A percentile compares a stretch with the other conserved stretches of the same genome.
Conservation (phyloP, 2,113 vertebrate genomes). For the Dromas ardeola region DNA sequence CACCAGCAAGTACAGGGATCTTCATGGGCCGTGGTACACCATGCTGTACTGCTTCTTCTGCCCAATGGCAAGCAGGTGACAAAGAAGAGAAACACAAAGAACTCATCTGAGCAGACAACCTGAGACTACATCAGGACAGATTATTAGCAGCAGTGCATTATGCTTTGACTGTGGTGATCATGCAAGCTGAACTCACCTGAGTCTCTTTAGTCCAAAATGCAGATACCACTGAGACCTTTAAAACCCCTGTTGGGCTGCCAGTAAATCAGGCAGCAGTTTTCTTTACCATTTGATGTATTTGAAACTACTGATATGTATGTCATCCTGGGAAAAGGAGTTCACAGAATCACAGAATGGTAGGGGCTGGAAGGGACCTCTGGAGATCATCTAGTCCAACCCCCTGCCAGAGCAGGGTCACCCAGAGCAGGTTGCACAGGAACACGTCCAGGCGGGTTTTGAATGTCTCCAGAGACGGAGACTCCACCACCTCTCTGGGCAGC, state of each 20-base stretch:
- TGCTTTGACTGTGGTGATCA: not conserved
- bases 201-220: not conserved
- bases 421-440: too few relatives aligned
- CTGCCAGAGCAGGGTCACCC: too few relatives aligned
- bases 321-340: not conserved
- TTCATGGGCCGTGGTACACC: accelerated
- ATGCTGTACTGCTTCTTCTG: accelerated
- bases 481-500: too few relatives aligned
- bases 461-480: too few relatives aligned
- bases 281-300: not conserved
- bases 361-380: too few relatives aligned
- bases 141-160: not conserved
- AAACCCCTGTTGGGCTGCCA: not conserved
- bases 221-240: not conserved
- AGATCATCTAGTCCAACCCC: too few relatives aligned
- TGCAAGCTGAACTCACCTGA: not conserved
- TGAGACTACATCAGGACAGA: not conserved
- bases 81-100: not conserved
- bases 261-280: not conserved
- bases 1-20: not conserved
- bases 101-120: not conserved
- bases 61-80: not conserved
- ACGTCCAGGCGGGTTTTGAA: too few relatives aligned
- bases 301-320: not conserved
- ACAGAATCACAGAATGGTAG: too few relatives aligned